These are phyloP conservation scores for Ranitomeya variabilis DNA, from an alignment of 2,113 vertebrate species.

Conservation along the genomic window DNA sequence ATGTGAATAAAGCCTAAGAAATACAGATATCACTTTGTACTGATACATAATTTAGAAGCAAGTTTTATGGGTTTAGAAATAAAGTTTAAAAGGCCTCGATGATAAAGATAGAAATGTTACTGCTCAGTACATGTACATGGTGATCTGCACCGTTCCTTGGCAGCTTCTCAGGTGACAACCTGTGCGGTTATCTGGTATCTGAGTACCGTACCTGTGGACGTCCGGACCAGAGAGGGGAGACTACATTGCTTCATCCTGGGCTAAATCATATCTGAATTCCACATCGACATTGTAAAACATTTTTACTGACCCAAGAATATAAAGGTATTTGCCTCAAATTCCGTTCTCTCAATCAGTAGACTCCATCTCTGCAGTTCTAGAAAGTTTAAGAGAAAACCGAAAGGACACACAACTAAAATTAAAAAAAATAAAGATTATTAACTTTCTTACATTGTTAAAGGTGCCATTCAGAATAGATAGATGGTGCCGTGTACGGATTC, in stretches of 20 bases:
- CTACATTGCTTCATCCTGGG: not conserved
- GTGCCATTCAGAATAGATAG: not conserved
- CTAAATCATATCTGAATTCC: not conserved
- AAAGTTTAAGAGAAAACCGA: not conserved
- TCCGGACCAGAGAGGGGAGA: not conserved
- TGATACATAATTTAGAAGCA: not conserved
- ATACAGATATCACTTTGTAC: not conserved
- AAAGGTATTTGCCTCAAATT: not conserved
- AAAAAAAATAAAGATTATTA: too few relatives aligned
- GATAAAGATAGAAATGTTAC: not conserved
- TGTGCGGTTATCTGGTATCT: not conserved
- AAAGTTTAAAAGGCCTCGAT: not conserved
- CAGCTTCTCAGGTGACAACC: not conserved
- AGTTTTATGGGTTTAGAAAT: too few relatives aligned
- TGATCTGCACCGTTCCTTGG: not conserved
- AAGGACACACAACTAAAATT: not conserved
- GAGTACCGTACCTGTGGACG: not conserved
- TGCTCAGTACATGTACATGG: not conserved
- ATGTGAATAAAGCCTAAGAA: not conserved
- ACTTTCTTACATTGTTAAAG: not conserved
- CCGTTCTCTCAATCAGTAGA: not conserved
- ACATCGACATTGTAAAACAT: not conserved
- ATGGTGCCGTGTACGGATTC: not conserved
- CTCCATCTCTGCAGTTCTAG: not conserved
- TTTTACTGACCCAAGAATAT: not conserved